Evolutionary conservation across 2,797 vertebrate species (phyloP), one percentile per base, ranked within the genome.

Genomic region (Phoeniculus purpureus): DNA sequence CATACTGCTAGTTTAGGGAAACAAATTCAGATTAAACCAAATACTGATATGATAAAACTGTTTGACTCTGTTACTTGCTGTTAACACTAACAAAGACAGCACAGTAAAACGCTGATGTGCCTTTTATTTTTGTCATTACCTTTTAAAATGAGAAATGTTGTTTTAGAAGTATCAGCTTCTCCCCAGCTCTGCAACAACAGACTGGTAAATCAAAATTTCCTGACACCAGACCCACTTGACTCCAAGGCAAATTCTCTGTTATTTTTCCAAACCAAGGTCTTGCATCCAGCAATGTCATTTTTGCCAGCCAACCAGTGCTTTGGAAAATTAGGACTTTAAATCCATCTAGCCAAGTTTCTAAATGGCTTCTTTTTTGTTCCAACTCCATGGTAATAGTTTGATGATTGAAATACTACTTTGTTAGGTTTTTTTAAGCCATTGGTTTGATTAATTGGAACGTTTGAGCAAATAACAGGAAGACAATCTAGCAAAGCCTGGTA

Each of bases 381-480:
- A 87, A 77, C 50, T 65, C 66, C 9, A 26, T 72, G 8, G 56
- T 64, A 58, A n/a, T 85, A 62, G 68, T 94, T 74, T 82, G 61
- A 68, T 83, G 45, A 91, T 62, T 81, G 66, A 77, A 66, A 75
- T 76, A 64, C n/a, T 77, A 54, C 56, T 86, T 70, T 64, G 78
- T 29, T 92, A 68, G 92, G 64, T 62, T 81, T 89, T 89, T 91
- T 73, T 80, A 95, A 88, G 7, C 15, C 52, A 81, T 9, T 80
- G 59, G 67, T 85, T 93, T 93, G 89, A 93, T 92, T 92, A 56
- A 96, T 76, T 62, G 84, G 45, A 85, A 89, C 54, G 75, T 90
- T 81, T 91, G 81, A 94, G 90, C 31, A 93, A 87, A 92, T 88
- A 91, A 76, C 72, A 93, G 79, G 64, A 90, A 93, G 85, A 92